These are phyloP conservation scores for Sprattus sprattus DNA, from an alignment of 2,113 vertebrate genomes.

Conservation along the genomic window DNA sequence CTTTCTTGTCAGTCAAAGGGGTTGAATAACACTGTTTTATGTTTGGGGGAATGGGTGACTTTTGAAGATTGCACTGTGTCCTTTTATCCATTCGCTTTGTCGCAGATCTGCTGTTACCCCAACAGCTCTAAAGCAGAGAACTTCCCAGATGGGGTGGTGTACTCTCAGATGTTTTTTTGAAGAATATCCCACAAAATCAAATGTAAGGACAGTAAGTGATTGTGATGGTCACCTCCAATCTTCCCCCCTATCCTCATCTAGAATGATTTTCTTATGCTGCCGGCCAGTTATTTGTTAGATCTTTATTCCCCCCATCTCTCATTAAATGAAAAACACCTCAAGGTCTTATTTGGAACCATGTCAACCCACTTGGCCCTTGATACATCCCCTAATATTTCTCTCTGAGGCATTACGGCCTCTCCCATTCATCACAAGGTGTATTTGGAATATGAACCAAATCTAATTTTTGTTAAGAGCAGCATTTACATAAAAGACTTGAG, in stretches of 20 bases:
- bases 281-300: background rate
- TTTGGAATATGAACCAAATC: conserved; percentile 38
- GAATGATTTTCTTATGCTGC: background rate
- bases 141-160: background rate
- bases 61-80: background rate
- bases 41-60: background rate
- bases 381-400: background rate
- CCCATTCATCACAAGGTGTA: conserved; percentile 29
- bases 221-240: background rate
- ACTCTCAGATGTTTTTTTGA: background rate
- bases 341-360: conserved; percentile 16
- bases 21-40: background rate
- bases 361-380: conserved; percentile 18
- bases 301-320: background rate
- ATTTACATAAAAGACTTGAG: conserved; percentile 21
- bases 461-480: conserved; percentile 40
- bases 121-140: background rate
- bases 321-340: background rate
- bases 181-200: background rate
- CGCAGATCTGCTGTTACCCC: background rate
- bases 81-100: background rate
- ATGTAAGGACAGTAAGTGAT: background rate
- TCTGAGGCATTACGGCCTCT: background rate
- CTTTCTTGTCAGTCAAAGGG: background rate
- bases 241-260: background rate